phyloP scores from a whole-genome alignment of 2,888 invertebrate genomes.

The Chrysolina americana region DNA sequence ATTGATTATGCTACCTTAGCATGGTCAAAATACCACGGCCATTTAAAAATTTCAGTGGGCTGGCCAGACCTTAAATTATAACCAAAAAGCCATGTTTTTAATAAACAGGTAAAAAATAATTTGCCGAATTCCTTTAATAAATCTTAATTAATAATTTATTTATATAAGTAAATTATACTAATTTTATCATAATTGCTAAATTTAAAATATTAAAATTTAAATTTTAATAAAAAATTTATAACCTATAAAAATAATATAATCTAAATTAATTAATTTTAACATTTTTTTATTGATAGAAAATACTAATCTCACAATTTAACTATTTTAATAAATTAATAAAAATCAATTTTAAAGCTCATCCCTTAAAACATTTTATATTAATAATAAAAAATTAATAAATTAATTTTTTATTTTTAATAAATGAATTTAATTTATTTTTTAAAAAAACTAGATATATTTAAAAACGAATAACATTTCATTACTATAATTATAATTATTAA shows the following conservation, averaged over 20 bases:
- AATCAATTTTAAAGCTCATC: conserved; percentile 47
- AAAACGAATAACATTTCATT: conserved; percentile 1
- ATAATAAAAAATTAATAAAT: too few species aligned
- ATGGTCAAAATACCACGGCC: conserved; percentile 85
- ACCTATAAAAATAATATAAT: conserved; percentile 69
- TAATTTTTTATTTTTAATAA: too few species aligned
- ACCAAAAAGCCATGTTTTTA: conserved; percentile 80
- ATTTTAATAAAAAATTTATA: conserved; percentile 69
- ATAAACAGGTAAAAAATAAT: conserved; percentile 80
- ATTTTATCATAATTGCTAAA: conserved; percentile 75
- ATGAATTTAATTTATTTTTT: too few species aligned
- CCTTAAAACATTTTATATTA: conserved; percentile 11
- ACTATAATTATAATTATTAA: neutral
- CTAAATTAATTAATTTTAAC: conserved; percentile 69
- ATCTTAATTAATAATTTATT: conserved; percentile 60
- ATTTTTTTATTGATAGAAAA: conserved; percentile 71
- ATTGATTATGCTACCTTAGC: conserved; percentile 87
- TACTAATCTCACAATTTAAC: conserved; percentile 74
- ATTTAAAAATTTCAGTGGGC: conserved; percentile 78
- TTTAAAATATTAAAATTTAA: conserved; percentile 67
- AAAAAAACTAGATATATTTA: conserved; percentile 8
- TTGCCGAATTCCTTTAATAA: conserved; percentile 77
- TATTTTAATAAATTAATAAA: conserved; percentile 50
- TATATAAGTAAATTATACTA: conserved; percentile 69
- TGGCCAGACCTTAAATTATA: conserved; percentile 78